Base-by-base conservation (phyloP, 2,888 invertebrate genomes). In the Pollenia griseotomentosa region DNA sequence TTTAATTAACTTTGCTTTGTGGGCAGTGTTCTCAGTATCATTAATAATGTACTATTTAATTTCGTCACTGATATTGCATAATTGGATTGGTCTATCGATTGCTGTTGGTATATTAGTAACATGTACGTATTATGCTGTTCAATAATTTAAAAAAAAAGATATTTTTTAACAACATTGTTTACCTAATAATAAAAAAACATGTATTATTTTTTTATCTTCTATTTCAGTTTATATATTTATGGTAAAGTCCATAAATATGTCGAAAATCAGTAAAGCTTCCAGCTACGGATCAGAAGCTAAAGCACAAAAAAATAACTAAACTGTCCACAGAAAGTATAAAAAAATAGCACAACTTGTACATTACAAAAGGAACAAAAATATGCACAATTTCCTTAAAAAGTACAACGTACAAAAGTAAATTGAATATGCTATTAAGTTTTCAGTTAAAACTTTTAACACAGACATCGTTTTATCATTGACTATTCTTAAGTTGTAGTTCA, bases 201-300 rank as follows among this genome's bases (percentile, higher is more conserved):
- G 23, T 78, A 23, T 23, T 23, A 42, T 16, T 33, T 40, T 7
- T 71, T 90, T 87, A 95, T 95, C 88, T 61, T 57, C 16, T 1
- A 42, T 91, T 91, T 0, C 95, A 97, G 97, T 97, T 94, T 96
- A 96, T 93, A 93, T 96, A 89, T 94, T 97, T 42, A 95, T 97
- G 93, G 95, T 96, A 90, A 96, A 96, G 93, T 95, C 96, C 65
- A 96, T 98, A 90, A 96, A 96, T 74, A 96, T 97, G 95, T 97
- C 97, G 2, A 96, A 97, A 93, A 97, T 97, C 90, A 97, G 96
- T 91, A 96, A 97, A 93, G 96, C 96, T 55, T 97, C 97, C 44
- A 96, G 96, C 8, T 98, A 97, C 92, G 97, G 97, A 88, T 94
- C 92, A 5, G 90, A 90, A 74, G 79, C 80, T 83, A 88, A 90